These are phyloP conservation scores for Prionace glauca DNA, from an alignment of 2,797 vertebrate species.

Conservation along the genomic window DNA sequence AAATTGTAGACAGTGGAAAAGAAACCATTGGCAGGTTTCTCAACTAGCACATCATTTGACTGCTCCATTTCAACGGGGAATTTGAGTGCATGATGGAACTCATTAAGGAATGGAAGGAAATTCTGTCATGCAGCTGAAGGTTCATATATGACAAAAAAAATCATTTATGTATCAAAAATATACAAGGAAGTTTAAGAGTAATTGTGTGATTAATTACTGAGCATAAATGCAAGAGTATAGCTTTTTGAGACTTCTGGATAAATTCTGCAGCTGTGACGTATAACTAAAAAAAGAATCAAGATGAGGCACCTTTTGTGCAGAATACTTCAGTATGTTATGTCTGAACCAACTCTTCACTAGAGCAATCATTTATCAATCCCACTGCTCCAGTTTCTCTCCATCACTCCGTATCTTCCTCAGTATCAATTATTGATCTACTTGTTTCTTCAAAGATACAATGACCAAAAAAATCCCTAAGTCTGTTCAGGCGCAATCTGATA, in stretches of 20 bases:
- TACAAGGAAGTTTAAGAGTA: too few species aligned
- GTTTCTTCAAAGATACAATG: background rate
- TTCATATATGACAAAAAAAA: too few species aligned
- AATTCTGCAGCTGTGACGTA: background rate
- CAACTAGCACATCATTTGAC: too few species aligned
- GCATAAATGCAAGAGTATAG: background rate
- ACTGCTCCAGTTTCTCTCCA: background rate
- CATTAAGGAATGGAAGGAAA: too few species aligned
- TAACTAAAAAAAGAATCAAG: background rate
- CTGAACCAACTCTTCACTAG: background rate
- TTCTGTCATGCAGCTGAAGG: too few species aligned
- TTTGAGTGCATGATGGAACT: too few species aligned
- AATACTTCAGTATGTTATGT: background rate
- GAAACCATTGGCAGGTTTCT: too few species aligned
- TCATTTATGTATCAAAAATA: too few species aligned
- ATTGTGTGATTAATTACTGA: background rate
- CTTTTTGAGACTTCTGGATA: background rate
- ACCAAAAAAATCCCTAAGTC: background rate
- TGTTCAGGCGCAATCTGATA: background rate
- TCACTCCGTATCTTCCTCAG: too few species aligned
- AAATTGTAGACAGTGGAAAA: too few species aligned
- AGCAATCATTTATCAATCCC: background rate
- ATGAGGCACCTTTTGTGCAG: background rate
- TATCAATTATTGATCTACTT: background rate
- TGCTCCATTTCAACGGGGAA: too few species aligned